A percentile compares a stretch with the other conserved stretches of the same genome.
Evolutionary conservation across 2,797 vertebrate species (phyloP).

Genomic region (Spatula versicolor): DNA sequence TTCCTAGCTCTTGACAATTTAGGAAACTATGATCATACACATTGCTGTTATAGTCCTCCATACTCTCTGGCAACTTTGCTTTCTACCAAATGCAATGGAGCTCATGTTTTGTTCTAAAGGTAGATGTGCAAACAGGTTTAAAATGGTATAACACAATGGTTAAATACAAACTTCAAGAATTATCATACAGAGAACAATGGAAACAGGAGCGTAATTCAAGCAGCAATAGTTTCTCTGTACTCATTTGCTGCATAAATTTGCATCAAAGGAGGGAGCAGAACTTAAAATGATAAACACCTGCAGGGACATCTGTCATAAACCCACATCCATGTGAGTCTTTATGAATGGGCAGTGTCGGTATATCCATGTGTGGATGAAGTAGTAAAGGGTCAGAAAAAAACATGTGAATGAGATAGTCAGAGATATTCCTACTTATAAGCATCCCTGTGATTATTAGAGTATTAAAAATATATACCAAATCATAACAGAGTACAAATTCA

Average conservation of each 20-base stretch:
- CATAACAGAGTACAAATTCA: background rate
- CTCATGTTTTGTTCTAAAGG: background rate
- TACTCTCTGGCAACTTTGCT: background rate
- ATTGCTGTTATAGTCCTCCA: background rate
- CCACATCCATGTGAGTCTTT: accelerated
- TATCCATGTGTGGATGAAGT: accelerated
- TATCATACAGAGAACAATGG: background rate
- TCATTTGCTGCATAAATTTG: background rate
- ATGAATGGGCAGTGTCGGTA: accelerated
- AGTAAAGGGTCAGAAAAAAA: background rate
- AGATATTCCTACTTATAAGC: background rate
- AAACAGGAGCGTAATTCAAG: background rate
- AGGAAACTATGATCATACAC: background rate
- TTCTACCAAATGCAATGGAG: background rate
- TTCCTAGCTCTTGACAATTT: background rate
- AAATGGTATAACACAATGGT: background rate
- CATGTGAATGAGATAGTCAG: background rate
- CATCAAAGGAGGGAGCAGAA: background rate
- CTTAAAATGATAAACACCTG: accelerated
- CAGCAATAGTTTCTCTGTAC: background rate
- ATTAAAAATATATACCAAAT: background rate
- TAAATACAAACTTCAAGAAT: background rate
- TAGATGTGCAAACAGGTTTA: background rate
- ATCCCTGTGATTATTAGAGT: background rate
- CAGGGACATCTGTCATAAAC: background rate